phyloP scores from a whole-genome alignment of 2,113 vertebrate species.

The Salvelinus namaycush region DNA sequence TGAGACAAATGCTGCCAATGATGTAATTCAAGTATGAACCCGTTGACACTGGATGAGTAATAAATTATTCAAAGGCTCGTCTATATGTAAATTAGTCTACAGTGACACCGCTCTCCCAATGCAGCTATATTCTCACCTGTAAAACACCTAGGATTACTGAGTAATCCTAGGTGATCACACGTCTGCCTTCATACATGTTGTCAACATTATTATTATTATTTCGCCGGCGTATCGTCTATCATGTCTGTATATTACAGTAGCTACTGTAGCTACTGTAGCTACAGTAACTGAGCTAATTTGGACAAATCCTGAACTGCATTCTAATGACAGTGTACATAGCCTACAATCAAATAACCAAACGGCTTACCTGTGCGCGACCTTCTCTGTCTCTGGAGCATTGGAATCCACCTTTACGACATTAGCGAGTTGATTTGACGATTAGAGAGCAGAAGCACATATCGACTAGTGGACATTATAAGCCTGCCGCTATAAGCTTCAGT shows the following conservation, averaged over 20 bases:
- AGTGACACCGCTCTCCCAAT: not conserved
- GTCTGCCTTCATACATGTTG: not conserved
- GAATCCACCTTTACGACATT: constrained; percentile 41
- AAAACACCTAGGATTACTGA: not conserved
- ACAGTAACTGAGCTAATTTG: not conserved
- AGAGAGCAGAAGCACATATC: constrained; percentile 46
- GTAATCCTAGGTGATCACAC: not conserved
- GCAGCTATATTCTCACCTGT: constrained; percentile 1
- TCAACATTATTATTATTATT: not conserved
- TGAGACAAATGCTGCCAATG: too few relatives aligned
- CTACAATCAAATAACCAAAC: not conserved
- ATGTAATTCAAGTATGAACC: too few relatives aligned
- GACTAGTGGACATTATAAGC: constrained; percentile 51
- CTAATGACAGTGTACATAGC: not conserved
- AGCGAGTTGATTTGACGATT: not conserved
- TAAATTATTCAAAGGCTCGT: not conserved
- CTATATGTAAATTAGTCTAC: constrained; percentile 5
- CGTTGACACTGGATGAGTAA: not conserved
- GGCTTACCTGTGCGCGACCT: constrained; percentile 70
- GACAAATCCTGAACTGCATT: not conserved
- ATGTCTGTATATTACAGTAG: not conserved
- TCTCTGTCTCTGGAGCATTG: constrained; percentile 67
- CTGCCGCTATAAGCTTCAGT: constrained; percentile 33
- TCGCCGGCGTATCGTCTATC: constrained; percentile 25
- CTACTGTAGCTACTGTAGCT: not conserved